Conservation (phyloP, 1,140 invertebrate genomes). For the Solenopsis fugax region DNA sequence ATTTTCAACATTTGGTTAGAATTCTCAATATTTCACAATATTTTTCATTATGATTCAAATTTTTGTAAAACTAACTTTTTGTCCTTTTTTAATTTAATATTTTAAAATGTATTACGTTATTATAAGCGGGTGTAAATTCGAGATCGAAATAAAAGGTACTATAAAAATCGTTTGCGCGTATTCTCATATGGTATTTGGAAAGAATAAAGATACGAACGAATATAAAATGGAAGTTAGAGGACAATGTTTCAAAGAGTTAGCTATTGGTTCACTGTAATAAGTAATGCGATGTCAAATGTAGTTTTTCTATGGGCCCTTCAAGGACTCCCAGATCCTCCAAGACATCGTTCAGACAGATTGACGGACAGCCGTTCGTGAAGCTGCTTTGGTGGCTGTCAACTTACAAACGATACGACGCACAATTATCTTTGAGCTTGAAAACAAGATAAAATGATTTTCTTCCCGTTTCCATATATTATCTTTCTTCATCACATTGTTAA, state of each 20-base stretch:
- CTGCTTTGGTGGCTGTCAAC: slow-evolving; percentile 80
- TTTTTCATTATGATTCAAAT: not conserved
- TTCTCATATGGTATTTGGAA: not conserved
- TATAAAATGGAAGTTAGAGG: slow-evolving; percentile 47
- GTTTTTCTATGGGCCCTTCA: slow-evolving; percentile 76
- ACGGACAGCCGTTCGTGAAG: slow-evolving; percentile 77
- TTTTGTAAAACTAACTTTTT: not conserved
- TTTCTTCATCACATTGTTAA: slow-evolving; percentile 14
- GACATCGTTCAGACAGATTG: slow-evolving; percentile 73
- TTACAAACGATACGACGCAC: slow-evolving; percentile 83
- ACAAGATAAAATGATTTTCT: slow-evolving; percentile 60
- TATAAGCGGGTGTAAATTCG: not conserved
- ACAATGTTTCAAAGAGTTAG: slow-evolving; percentile 11
- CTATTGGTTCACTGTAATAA: slow-evolving; percentile 67
- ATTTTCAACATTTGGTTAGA: not conserved
- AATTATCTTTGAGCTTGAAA: slow-evolving; percentile 61
- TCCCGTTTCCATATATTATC: slow-evolving; percentile 1
- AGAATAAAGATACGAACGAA: not conserved
- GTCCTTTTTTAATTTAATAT: not conserved
- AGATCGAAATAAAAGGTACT: not conserved
- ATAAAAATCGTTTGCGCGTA: not conserved
- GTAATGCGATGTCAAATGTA: slow-evolving; percentile 78
- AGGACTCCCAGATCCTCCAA: slow-evolving; percentile 63
- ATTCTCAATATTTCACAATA: not conserved
- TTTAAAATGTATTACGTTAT: not conserved